A percentile compares a stretch with the other conserved stretches of the same genome.
Evolutionary conservation across 2,797 vertebrate species (phyloP).

Genomic region (Neosilurus hyrtlii): DNA sequence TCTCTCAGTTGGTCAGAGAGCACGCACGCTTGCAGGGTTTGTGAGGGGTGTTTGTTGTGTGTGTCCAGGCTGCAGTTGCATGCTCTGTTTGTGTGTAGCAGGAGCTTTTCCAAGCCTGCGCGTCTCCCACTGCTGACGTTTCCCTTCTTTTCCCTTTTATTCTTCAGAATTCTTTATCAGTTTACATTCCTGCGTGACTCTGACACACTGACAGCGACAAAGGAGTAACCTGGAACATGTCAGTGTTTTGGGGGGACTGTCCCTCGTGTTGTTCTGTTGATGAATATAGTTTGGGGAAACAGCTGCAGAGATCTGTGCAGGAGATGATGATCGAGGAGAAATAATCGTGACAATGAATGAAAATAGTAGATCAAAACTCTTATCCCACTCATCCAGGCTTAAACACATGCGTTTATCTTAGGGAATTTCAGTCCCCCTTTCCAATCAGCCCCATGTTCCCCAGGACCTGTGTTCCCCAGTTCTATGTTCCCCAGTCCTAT

Average conservation of each 20-base stretch:
- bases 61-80: constrained; percentile 63
- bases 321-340: neutral
- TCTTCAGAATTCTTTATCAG: constrained; percentile 46
- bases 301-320: neutral
- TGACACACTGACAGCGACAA: neutral
- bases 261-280: neutral
- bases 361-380: neutral
- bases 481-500: too few relatives aligned
- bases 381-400: neutral
- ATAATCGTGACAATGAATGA: constrained; percentile 38
- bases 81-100: constrained; percentile 62
- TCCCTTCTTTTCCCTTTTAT: constrained; percentile 47
- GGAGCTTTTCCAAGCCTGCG: constrained; percentile 61
- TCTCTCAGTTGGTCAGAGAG: constrained; percentile 69
- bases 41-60: constrained; percentile 64
- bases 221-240: neutral
- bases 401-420: neutral
- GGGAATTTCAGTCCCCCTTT: neutral
- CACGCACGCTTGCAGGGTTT: constrained; percentile 65
- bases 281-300: neutral
- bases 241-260: neutral
- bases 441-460: neutral
- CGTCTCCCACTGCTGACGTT: constrained; percentile 65
- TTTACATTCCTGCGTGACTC: neutral
- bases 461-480: too few relatives aligned